phyloP scores from a whole-genome alignment of 2,113 vertebrate genomes.

The Callaeas wilsoni region DNA sequence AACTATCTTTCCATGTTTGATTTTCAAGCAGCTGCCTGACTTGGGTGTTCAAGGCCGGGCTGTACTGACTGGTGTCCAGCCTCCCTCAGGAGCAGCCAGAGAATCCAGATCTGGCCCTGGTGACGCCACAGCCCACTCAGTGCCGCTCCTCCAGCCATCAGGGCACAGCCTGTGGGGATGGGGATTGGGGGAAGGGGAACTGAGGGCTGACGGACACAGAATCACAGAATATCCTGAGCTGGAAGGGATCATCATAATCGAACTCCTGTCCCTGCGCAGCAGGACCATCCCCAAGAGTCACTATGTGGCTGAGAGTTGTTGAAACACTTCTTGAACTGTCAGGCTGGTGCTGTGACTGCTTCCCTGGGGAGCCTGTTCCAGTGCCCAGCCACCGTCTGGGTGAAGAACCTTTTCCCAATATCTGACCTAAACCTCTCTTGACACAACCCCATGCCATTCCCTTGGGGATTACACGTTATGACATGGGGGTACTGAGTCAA shows the following conservation, averaged over 20 bases:
- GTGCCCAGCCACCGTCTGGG: too few species aligned
- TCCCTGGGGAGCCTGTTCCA: background rate
- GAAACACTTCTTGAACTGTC: background rate
- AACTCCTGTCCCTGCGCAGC: background rate
- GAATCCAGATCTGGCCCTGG: accelerated
- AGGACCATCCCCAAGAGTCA: background rate
- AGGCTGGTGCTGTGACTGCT: background rate
- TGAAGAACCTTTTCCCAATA: background rate
- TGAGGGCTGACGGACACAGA: background rate
- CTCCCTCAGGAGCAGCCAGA: accelerated
- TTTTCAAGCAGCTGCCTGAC: background rate
- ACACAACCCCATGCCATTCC: background rate
- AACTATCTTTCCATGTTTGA: accelerated
- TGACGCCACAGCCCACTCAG: background rate
- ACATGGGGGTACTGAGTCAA: accelerated
- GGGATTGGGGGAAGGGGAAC: too few species aligned
- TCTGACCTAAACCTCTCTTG: background rate
- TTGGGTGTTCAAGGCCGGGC: accelerated
- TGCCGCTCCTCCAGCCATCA: accelerated
- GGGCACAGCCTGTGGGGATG: accelerated
- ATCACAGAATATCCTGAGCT: too few species aligned
- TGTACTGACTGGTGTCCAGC: accelerated
- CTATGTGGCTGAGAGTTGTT: background rate
- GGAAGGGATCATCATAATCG: background rate
- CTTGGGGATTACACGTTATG: too few species aligned